Base-by-base conservation (phyloP, 53 echinoderm and acorn worm genomes). In the Echinarachnius parma region DNA sequence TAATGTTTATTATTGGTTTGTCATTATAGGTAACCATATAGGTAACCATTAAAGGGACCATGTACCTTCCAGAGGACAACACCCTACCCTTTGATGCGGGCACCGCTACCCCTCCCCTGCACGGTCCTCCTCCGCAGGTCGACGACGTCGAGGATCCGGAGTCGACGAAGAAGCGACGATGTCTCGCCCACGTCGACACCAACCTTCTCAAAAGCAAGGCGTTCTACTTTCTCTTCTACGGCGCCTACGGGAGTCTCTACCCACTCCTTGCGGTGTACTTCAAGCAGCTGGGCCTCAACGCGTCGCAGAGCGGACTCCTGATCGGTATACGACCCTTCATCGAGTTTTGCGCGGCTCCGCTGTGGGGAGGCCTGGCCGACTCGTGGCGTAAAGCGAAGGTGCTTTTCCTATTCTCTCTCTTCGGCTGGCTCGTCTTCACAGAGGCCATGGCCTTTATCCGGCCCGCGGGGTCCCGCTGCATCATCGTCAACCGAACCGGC, bases 321-420 rank as follows among this genome's bases (percentile, higher is more conserved):
- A 79, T 94, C 8, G 94, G 94, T 21, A 80, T 94, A 58, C 69
- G 94, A 13, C 94, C 94, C 31, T 86, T 94, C 62, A 78, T 90
- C 24, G 94, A 94, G 84, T 94, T 94, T 70, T 94, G 94, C 68
- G 90, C 94, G 3, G 94, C 94, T 13, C 94, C 94, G 2, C 77
- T 94, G 45, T 94, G 94, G 94, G 94, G 94, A 26, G 94, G 87
- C 3, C 61, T 94, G 15, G 94, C 94, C 18, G 94, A 94, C 70
- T 78, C 94, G 7, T 94, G 90, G 90, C 77, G 83, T 8, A 94
- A 90, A 55, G 94, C 86, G 32, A 90, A 90, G 44, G 72, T 86
- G 16, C 90, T 94, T 26, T 71, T 94, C 21, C 70, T 94, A 13
- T 72, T 94, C 34, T 94, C 94, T 0, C 78, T 94, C 16, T 72